Percentiles rank a stretch among this genome's conserved stretches.
These are phyloP conservation scores for Polyergus mexicanus DNA, from an alignment of 1,140 invertebrate genomes.

Conservation along the genomic window DNA sequence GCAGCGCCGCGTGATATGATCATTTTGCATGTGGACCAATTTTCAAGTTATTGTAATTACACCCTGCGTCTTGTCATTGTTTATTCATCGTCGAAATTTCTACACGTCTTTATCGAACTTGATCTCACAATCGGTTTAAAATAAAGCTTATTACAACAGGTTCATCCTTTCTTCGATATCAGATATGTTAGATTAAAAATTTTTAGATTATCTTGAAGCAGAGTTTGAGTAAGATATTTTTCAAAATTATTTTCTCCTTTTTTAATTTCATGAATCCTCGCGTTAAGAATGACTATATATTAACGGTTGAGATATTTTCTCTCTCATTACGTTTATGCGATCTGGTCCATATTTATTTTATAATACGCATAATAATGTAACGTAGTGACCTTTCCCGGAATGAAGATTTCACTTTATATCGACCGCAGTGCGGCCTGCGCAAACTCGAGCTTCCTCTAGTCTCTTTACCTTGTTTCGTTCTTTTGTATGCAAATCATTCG, in stretches of 20 bases:
- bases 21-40: constrained; percentile 78
- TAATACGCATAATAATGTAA: constrained; percentile 27
- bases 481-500: constrained; percentile 79
- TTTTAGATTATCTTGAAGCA: too few relatives aligned
- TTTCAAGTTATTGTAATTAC: constrained; percentile 73
- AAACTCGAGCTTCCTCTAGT: constrained; percentile 47
- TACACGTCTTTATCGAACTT: not conserved
- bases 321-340: not conserved
- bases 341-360: constrained; percentile 11
- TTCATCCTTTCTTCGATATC: not conserved
- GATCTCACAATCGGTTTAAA: not conserved
- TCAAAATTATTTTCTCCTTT: too few relatives aligned
- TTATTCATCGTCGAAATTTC: constrained; percentile 8
- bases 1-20: constrained; percentile 77
- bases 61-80: constrained; percentile 48
- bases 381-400: constrained; percentile 47
- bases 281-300: constrained; percentile 16
- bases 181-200: not conserved
- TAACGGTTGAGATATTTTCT: constrained; percentile 2
- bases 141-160: not conserved
- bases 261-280: too few relatives aligned
- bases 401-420: constrained; percentile 55
- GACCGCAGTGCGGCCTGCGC: not conserved
- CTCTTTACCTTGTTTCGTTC: constrained; percentile 63
- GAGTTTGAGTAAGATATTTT: too few relatives aligned